These are phyloP conservation scores for Cotesia glomerata DNA, from an alignment of 1,140 invertebrate species.

Conservation along the genomic window DNA sequence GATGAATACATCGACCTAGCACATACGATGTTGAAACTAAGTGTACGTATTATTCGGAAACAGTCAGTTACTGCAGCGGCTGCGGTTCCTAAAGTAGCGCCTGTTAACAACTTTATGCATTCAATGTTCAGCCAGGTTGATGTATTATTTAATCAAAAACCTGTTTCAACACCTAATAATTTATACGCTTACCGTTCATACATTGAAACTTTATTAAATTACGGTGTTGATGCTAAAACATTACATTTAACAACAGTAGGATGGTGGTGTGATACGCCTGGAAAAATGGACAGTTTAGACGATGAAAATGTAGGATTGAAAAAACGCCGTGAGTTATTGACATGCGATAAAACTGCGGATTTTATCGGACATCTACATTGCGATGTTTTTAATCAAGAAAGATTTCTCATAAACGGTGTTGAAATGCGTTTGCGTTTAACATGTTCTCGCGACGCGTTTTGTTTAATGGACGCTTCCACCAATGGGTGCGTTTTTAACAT, in stretches of 20 bases:
- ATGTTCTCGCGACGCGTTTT: constrained; percentile 49
- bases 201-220: constrained; percentile 43
- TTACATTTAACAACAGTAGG: constrained; percentile 11
- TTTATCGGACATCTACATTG: constrained; percentile 30
- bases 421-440: constrained; percentile 49
- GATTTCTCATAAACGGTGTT: constrained; percentile 56
- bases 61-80: no score
- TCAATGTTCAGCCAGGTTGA: constrained; percentile 52
- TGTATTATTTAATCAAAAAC: constrained; percentile 54
- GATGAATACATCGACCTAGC: constrained; percentile 54
- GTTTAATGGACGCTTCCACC: constrained; percentile 41
- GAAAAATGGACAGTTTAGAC: neutral
- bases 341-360: constrained; percentile 10
- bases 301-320: neutral
- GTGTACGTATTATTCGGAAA: constrained; percentile 37
- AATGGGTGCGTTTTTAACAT: neutral
- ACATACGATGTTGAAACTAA: constrained; percentile 47
- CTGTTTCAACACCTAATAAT: constrained; percentile 49
- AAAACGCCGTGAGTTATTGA: neutral
- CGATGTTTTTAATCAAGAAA: constrained; percentile 51
- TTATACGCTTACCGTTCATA: constrained; percentile 55
- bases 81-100: neutral
- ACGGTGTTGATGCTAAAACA: constrained; percentile 31
- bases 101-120: constrained; percentile 53
- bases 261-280: neutral